These are phyloP conservation scores for Megaceryle torquata DNA, from an alignment of 2,113 vertebrate genomes.

Conservation along the genomic window DNA sequence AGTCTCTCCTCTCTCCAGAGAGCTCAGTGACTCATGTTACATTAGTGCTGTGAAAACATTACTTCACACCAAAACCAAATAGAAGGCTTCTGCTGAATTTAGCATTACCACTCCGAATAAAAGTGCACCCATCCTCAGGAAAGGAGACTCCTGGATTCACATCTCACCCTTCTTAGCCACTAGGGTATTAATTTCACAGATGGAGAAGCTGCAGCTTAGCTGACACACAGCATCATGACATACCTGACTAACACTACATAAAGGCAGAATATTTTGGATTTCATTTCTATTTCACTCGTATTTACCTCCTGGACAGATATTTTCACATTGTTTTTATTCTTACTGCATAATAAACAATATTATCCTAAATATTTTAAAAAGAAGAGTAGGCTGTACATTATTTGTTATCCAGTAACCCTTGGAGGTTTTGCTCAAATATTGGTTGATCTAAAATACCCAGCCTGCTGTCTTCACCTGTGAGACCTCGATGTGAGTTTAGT, in stretches of 20 bases:
- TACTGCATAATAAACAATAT: background rate
- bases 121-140: background rate
- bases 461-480: background rate
- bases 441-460: background rate
- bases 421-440: background rate
- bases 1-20: background rate
- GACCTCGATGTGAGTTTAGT: background rate
- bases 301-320: background rate
- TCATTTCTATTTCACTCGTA: background rate
- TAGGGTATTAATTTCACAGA: background rate
- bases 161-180: background rate
- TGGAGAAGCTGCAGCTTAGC: background rate
- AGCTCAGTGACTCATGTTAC: background rate
- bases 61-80: conserved; percentile 23
- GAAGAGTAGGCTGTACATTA: background rate
- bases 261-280: background rate
- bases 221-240: background rate
- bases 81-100: background rate
- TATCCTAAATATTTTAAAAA: background rate
- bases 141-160: background rate
- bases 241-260: background rate
- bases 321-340: background rate
- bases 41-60: conserved; percentile 8
- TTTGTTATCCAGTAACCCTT: background rate
- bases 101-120: background rate